A percentile compares a stretch with the other conserved stretches of the same genome.
phyloP scores from a whole-genome alignment of 2,888 invertebrate species.

The Hirudinaria manillensis region DNA sequence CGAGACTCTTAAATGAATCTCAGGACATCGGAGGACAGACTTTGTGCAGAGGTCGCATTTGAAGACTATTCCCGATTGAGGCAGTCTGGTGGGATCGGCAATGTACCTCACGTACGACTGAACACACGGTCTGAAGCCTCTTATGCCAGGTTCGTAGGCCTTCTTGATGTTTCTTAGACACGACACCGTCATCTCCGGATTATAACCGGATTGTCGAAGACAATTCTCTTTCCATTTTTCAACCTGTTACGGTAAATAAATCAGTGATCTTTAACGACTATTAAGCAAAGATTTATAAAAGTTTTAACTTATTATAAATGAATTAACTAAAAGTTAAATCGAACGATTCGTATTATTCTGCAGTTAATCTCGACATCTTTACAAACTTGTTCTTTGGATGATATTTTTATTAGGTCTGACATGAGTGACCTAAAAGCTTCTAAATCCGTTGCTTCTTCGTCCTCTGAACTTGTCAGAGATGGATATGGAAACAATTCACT shows the following conservation, averaged over 20 bases:
- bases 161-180: conserved; percentile 33
- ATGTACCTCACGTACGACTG: conserved; percentile 35
- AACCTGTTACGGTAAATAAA: conserved; percentile 16
- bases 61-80: conserved; percentile 28
- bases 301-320: too few relatives aligned
- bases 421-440: conserved; percentile 25
- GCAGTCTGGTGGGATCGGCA: conserved; percentile 31
- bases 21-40: conserved; percentile 25
- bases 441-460: conserved; percentile 19
- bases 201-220: conserved; percentile 28
- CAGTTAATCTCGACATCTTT: neutral
- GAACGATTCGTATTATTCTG: neutral
- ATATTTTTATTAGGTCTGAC: conserved; percentile 27
- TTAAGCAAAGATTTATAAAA: too few relatives aligned
- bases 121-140: conserved; percentile 36
- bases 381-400: conserved; percentile 21
- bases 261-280: too few relatives aligned
- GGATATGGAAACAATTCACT: neutral
- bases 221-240: conserved; percentile 34
- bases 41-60: conserved; percentile 35
- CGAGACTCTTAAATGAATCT: neutral
- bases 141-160: conserved; percentile 36
- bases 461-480: neutral
- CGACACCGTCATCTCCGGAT: conserved; percentile 8
- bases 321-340: neutral